Percentiles rank a stretch among this genome's conserved stretches.
phyloP scores from a whole-genome alignment of 2,113 vertebrate species.

The Hippocampus mohnikei region DNA sequence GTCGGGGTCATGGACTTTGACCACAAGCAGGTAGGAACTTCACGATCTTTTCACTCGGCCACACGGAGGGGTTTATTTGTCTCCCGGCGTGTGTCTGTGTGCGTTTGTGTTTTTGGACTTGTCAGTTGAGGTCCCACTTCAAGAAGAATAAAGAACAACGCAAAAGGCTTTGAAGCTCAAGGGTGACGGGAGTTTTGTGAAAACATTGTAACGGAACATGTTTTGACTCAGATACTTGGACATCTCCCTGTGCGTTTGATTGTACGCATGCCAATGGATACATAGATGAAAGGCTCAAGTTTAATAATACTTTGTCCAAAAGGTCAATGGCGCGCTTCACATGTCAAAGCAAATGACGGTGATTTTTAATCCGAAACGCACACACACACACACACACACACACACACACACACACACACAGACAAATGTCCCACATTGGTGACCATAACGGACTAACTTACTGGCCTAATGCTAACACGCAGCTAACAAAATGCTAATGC shows the following conservation, averaged over 20 bases:
- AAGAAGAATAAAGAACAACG: conserved; percentile 10
- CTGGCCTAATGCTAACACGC: no score
- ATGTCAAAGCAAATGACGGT: background rate
- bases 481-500: no score
- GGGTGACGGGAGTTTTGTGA: conserved; percentile 7
- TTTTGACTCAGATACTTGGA: conserved; percentile 11
- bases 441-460: no score
- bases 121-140: background rate
- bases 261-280: background rate
- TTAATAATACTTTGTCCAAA: background rate
- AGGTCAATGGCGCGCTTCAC: background rate
- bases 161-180: conserved; percentile 3
- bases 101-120: background rate
- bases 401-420: background rate
- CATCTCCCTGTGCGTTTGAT: conserved; percentile 5
- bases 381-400: background rate
- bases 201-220: conserved; percentile 9
- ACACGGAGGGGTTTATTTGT: conserved; percentile 26
- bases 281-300: background rate
- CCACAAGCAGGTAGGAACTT: conserved; percentile 81
- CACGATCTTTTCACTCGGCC: background rate
- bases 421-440: background rate
- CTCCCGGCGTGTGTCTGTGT: conserved; percentile 15
- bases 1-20: conserved; percentile 92
- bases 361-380: no score